Evolutionary conservation across 2,888 invertebrate genomes (phyloP), one percentile per base, ranked within the genome.

Genomic region (Flexamia atlantica): DNA sequence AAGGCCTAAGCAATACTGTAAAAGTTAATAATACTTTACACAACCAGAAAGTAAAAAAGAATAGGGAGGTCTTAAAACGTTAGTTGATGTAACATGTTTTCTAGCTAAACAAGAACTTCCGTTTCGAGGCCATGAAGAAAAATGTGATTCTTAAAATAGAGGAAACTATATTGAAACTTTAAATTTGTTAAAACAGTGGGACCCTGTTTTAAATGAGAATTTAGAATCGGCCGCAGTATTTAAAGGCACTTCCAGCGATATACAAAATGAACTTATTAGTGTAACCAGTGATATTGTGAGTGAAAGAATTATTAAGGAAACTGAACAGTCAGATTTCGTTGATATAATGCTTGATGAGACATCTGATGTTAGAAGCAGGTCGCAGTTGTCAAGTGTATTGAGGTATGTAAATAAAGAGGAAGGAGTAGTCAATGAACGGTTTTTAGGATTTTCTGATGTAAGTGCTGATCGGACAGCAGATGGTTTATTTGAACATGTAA

Each of bases 401-500:
- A n/a, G n/a, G n/a, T n/a, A n/a, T n/a, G n/a, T n/a, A n/a, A n/a
- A n/a, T n/a, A n/a, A n/a, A n/a, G n/a, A n/a, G n/a, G n/a, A n/a
- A n/a, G n/a, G n/a, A n/a, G n/a, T n/a, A n/a, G n/a, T n/a, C n/a
- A n/a, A n/a, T n/a, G n/a, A n/a, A n/a, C n/a, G n/a, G n/a, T n/a
- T n/a, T n/a, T n/a, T n/a, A n/a, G n/a, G n/a, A n/a, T n/a, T n/a
- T n/a, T n/a, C n/a, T n/a, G n/a, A n/a, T n/a, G n/a, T n/a, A n/a
- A n/a, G n/a, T n/a, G n/a, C 83, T 46, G 89, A 17, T 88, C 88
- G n/a, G n/a, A n/a, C n/a, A n/a, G n/a, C n/a, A n/a, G n/a, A n/a
- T n/a, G n/a, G n/a, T n/a, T n/a, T n/a, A 25, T 83, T 86, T 40
- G 86, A 89, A 83, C 86, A 89, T 72, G n/a, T n/a, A n/a, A n/a